A percentile compares a stretch with the other conserved stretches of the same genome.
Evolutionary conservation across 2,888 invertebrate species (phyloP).

Genomic region (Patella ulyssiponensis): DNA sequence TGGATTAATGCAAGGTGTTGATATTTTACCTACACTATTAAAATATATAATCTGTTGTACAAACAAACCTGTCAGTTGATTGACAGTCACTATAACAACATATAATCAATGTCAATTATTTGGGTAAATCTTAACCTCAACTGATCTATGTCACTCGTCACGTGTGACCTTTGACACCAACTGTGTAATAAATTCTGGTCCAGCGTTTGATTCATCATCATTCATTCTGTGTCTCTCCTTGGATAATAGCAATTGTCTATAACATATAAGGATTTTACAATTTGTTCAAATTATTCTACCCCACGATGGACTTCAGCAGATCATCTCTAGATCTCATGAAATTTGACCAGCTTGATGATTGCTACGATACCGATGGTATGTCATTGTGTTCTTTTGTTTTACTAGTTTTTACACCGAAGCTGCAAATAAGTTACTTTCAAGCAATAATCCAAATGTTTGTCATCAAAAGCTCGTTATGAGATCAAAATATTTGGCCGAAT

Average conservation of each 20-base stretch:
- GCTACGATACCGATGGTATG: background rate
- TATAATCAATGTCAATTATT: background rate
- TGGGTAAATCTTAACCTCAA: background rate
- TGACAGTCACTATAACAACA: background rate
- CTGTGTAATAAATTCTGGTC: background rate
- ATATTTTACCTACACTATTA: too few species aligned
- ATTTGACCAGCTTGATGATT: slow-evolving; percentile 3
- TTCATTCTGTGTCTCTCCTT: background rate
- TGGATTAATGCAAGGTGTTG: too few species aligned
- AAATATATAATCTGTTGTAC: too few species aligned
- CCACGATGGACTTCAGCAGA: background rate
- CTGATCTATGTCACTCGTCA: background rate
- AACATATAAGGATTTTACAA: background rate
- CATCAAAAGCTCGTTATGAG: too few species aligned
- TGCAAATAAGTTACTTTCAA: too few species aligned
- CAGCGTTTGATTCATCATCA: background rate
- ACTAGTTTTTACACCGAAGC: too few species aligned
- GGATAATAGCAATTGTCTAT: background rate
- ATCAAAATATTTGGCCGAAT: too few species aligned
- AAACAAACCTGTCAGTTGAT: too few species aligned
- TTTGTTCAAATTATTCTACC: background rate
- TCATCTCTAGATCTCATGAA: background rate
- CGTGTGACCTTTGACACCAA: slow-evolving; percentile 8
- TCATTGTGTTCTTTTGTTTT: background rate
- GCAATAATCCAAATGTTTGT: too few species aligned